These are phyloP conservation scores for Machimus atricapillus DNA, from an alignment of 2,888 invertebrate species.

Conservation along the genomic window DNA sequence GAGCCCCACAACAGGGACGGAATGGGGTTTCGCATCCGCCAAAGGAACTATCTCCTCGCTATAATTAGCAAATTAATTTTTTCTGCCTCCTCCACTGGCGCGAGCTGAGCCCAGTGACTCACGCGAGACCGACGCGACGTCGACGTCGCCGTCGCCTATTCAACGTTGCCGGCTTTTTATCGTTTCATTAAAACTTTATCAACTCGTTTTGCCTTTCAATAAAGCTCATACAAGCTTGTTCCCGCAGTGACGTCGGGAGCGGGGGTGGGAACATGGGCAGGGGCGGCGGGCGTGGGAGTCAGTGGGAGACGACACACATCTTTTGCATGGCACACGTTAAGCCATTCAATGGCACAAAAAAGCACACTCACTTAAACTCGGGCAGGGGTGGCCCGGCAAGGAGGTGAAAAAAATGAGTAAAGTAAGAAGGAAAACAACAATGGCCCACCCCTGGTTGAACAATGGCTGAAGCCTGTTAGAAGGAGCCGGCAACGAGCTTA, in stretches of 20 bases:
- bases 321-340: conserved; percentile 10
- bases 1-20: not conserved
- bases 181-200: conserved; percentile 39
- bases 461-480: conserved; percentile 20
- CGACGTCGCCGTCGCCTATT: not conserved
- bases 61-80: conserved; percentile 28
- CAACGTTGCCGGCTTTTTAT: conserved; percentile 24
- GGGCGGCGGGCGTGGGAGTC: not conserved
- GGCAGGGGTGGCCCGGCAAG: not conserved
- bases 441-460: not conserved
- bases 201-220: conserved; percentile 35
- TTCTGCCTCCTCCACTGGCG: not conserved
- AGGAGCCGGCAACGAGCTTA: conserved; percentile 28
- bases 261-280: not conserved
- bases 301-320: not conserved
- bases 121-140: not conserved
- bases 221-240: not conserved
- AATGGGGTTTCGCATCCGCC: not conserved
- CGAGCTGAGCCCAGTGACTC: not conserved
- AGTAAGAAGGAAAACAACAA: conserved; percentile 31
- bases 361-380: conserved; percentile 32
- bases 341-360: conserved; percentile 27
- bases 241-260: not conserved
- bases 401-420: conserved; percentile 6
- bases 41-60: conserved; percentile 14